Conservation (phyloP, 2,797 vertebrate genomes). For the Danio jaintianensis region DNA sequence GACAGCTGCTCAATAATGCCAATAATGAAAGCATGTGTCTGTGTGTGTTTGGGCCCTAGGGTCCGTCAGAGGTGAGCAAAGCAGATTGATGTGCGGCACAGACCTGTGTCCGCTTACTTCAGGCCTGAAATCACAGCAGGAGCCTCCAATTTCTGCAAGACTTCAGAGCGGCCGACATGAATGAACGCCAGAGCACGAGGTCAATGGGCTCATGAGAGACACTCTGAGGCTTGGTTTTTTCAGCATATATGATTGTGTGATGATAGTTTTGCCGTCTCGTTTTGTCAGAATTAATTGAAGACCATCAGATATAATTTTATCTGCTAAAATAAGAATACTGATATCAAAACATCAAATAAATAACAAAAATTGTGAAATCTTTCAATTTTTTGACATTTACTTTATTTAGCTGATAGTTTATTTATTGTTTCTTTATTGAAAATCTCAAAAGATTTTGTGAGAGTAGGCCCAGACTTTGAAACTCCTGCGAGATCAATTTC, state of each 20-base stretch:
- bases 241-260: background rate
- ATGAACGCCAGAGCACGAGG: constrained; percentile 4
- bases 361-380: background rate
- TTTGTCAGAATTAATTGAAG: background rate
- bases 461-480: background rate
- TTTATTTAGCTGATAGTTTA: background rate
- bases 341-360: background rate
- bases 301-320: background rate
- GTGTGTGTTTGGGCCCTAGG: constrained; percentile 11
- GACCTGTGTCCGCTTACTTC: constrained; percentile 19
- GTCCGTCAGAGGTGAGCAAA: constrained; percentile 1
- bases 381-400: background rate
- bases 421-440: background rate
- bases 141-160: constrained; percentile 5
- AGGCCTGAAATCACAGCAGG: constrained; percentile 42
- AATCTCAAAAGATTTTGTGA: background rate
- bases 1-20: constrained; percentile 5
- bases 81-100: constrained; percentile 21
- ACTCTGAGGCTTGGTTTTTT: background rate
- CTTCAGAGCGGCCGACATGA: constrained; percentile 1
- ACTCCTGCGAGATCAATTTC: constrained; percentile 44
- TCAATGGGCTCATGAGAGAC: background rate
- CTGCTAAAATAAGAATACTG: background rate
- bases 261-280: background rate
- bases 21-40: background rate